Conservation (phyloP, 2,797 vertebrate genomes). For the Eurystomus glaucurus region DNA sequence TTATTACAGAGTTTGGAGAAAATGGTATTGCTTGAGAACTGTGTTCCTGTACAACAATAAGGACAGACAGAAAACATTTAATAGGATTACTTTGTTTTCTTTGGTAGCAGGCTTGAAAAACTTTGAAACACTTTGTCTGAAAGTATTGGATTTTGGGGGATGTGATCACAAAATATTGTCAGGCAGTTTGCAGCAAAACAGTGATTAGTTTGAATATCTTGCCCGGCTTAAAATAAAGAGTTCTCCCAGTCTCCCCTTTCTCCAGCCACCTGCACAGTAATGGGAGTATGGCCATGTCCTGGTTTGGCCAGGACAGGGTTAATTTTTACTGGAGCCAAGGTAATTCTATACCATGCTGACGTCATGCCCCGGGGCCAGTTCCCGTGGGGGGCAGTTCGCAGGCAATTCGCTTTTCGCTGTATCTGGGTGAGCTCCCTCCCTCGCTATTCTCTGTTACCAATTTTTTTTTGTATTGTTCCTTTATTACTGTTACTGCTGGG, state of each 20-base stretch:
- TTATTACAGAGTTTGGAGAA: constrained; percentile 18
- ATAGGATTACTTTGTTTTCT: constrained; percentile 40
- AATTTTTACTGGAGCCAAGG: too few species aligned
- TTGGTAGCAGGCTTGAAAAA: background rate
- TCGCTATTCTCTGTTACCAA: too few species aligned
- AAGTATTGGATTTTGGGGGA: background rate
- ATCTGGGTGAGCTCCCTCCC: too few species aligned
- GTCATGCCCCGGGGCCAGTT: too few species aligned
- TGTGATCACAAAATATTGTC: background rate
- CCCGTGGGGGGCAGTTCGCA: too few species aligned
- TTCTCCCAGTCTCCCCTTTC: background rate
- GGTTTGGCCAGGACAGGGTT: too few species aligned
- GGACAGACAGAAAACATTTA: background rate
- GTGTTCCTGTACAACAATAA: constrained; percentile 2
- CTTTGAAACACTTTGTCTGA: background rate
- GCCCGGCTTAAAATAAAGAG: background rate
- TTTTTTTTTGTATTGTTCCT: too few species aligned
- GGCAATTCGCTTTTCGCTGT: too few species aligned
- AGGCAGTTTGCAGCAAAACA: background rate
- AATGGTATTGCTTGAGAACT: background rate
- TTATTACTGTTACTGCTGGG: too few species aligned
- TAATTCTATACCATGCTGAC: too few species aligned
- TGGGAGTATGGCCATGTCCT: background rate
- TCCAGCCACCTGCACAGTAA: background rate
- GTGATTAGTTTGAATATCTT: background rate